These are phyloP conservation scores for Microcebus ravelobensis DNA, from an alignment of 2,113 vertebrate genomes.

Conservation along the genomic window DNA sequence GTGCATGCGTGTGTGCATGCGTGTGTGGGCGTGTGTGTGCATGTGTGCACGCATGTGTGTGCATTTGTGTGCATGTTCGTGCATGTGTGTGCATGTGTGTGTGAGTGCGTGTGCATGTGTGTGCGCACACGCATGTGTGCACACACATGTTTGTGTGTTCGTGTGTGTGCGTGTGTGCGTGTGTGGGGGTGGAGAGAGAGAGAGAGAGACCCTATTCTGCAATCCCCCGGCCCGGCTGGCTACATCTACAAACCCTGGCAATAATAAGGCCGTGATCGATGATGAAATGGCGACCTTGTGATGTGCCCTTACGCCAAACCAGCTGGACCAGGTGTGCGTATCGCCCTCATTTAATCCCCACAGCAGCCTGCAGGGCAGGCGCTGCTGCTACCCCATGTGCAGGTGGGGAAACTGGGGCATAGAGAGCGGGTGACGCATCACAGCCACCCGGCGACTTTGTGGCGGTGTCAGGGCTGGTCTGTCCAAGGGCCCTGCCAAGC, in stretches of 20 bases:
- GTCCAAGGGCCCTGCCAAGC: fast-evolving
- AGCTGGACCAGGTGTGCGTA: neutral
- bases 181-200: too few species aligned
- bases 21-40: too few species aligned
- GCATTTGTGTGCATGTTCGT: too few species aligned
- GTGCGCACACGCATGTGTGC: too few species aligned
- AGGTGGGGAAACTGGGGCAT: neutral
- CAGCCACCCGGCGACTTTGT: neutral
- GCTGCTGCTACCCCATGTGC: neutral
- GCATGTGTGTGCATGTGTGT: too few species aligned
- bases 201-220: neutral
- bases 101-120: too few species aligned
- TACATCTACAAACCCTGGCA: neutral
- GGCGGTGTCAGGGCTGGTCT: neutral
- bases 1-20: too few species aligned
- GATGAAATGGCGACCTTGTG: fast-evolving
- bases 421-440: neutral
- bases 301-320: too few species aligned
- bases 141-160: too few species aligned
- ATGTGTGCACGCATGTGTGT: too few species aligned
- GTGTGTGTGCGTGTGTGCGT: too few species aligned
- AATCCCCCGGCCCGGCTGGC: neutral
- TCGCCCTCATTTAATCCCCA: fast-evolving
- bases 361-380: neutral
- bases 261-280: fast-evolving